These are phyloP conservation scores for Balearica regulorum DNA, from an alignment of 2,797 vertebrate genomes.

Conservation along the genomic window DNA sequence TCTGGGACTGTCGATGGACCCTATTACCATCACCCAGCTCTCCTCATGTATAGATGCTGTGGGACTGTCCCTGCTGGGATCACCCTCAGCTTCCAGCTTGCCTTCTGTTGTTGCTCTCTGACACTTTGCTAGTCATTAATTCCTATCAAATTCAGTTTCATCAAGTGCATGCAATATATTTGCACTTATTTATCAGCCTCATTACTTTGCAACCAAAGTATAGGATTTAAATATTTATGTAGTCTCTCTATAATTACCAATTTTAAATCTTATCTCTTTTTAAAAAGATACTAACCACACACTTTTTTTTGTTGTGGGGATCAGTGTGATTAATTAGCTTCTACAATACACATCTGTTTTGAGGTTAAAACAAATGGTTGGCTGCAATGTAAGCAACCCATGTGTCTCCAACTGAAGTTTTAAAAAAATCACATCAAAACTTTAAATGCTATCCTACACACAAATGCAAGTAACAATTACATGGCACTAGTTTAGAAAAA, in stretches of 20 bases:
- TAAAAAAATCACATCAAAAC: neutral
- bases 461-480: neutral
- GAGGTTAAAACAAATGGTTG: neutral
- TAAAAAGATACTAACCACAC: neutral
- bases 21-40: neutral
- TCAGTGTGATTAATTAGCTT: neutral
- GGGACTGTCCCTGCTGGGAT: neutral
- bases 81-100: neutral
- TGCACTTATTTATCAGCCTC: neutral
- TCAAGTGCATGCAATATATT: neutral
- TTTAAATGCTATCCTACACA: neutral
- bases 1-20: neutral
- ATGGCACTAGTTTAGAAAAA: neutral
- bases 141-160: neutral
- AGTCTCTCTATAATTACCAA: neutral
- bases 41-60: neutral
- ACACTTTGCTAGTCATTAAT: neutral
- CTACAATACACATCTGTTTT: neutral
- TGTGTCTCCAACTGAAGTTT: neutral
- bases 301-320: neutral
- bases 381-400: neutral
- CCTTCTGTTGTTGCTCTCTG: neutral
- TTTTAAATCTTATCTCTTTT: neutral
- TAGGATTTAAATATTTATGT: neutral
- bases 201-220: neutral